Evolutionary conservation across 2,113 vertebrate species (phyloP).

Genomic region (Piaya cayana): DNA sequence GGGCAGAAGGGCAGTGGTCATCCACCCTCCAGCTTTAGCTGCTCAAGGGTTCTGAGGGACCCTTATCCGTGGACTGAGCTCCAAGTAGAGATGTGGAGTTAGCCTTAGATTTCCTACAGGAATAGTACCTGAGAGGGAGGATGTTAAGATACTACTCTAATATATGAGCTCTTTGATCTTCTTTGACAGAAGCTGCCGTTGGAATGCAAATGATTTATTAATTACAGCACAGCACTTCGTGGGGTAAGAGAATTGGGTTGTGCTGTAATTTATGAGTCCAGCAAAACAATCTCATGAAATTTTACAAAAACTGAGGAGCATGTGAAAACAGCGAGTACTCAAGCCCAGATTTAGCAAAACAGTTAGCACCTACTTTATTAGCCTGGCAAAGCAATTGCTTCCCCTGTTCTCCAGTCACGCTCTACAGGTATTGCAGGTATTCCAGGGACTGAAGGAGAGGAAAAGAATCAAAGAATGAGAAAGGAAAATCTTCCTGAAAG

Average conservation of each 20-base stretch:
- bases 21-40: not conserved
- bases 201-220: conserved; percentile 57
- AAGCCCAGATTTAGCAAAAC: not conserved
- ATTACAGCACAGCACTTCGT: not conserved
- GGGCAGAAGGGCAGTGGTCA: not conserved
- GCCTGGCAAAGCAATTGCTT: not conserved
- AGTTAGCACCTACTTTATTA: not conserved
- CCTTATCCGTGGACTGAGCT: not conserved
- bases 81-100: not conserved
- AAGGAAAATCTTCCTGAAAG: not conserved
- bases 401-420: not conserved
- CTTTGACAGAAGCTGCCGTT: conserved; percentile 27
- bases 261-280: conserved; percentile 12
- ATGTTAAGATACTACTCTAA: not conserved
- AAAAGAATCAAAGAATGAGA: not conserved
- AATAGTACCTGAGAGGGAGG: not conserved
- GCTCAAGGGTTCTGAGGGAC: not conserved
- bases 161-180: conserved; percentile 45
- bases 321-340: not conserved
- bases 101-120: not conserved
- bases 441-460: not conserved
- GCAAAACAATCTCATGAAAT: not conserved
- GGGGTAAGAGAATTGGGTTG: not conserved
- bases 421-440: not conserved
- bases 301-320: not conserved